Base-by-base conservation (phyloP, 2,888 invertebrate genomes). In the Drosophila kanekoi region DNA sequence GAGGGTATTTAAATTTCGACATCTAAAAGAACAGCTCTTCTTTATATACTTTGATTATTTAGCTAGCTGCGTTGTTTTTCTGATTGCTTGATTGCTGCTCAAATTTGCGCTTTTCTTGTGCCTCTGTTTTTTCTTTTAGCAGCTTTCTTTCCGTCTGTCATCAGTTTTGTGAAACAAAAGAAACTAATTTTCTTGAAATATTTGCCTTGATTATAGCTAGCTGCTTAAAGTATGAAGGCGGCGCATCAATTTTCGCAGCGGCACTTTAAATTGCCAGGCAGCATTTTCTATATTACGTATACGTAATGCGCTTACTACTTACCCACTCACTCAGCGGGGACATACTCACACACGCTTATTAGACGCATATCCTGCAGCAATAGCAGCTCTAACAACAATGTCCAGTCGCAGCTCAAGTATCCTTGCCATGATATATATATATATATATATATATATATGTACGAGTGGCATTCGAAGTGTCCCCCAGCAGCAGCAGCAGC, bases 341-440 rank as follows among this genome's bases (percentile, higher is more conserved):
- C 5, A 43, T 10, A 20, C 20, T 10, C 48, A 51, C 53, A 63
- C 33, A 77, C 87, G 86, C 86, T 89, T 79, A 77, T 85, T 85
- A 82, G 83, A 89, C 88, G 77, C 80, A 89, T 87, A 71, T 85
- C 85, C 77, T 72, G 74, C 63, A 57, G 67, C 70, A 58, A 71
- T 60, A 14, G 51, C 56, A 54, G 52, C 67, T 65, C 43, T 57
- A 70, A 77, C 87, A 84, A 89, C 79, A 82, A 79, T 87, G 88
- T 76, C 72, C 74, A 74, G 65, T 49, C 51, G 33, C 51, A 43
- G 65, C 71, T 63, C 69, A 76, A 64, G 67, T 63, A 72, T 66
- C 48, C 69, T 44, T 62, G 56, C 44, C 54, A 52, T 63, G 62
- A 64, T 69, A 66, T 69, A 68, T 33, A 16, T 59, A 32, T 60